Base-by-base conservation (phyloP, 2,888 invertebrate genomes). In the Galerucella calmariensis region DNA sequence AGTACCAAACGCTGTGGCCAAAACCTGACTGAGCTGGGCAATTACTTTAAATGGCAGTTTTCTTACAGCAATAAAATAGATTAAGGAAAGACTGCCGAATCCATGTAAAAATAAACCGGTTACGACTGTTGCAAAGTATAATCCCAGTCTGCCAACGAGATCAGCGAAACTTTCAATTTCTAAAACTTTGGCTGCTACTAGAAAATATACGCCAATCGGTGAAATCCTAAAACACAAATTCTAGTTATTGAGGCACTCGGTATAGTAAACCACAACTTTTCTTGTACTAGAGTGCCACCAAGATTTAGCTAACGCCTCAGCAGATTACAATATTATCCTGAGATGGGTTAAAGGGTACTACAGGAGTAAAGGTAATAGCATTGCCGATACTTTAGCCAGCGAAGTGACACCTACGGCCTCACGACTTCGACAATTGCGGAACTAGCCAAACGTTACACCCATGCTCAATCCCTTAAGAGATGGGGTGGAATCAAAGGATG, bases 1-100 rank as follows among this genome's bases (percentile, higher is more conserved):
- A 44, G 98, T 98, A 81, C 97, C 98, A 86, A 98, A 98, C 62
- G 98, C 98, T 1, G 98, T 98, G 4, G 96, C 95, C 88, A 97
- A 89, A 27, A 98, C 97, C 83, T 97, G 96, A 77, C 95, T 94
- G 90, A 97, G 93, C 85, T 94, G 94, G 14, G 91, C 93, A 73
- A 96, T 92, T 82, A 93, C 94, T 74, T 90, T 89, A 86, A 95
- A 94, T 0, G 98, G 98, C 77, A 97, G 90, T 78, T 92, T 93
- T 83, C 95, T 91, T 0, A 95, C 94, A 58, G 93, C 91, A 79
- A 96, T 82, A 81, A 96, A 94, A 88, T 95, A 99, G 69, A 99
- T 90, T 9, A 94, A 85, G 5, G 98, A 97, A 71, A 99, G 90
- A 0, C 97, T 93, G 24, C 98, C 92, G 83, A 98, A 94, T 9